Percentiles rank a stretch among this genome's conserved stretches.
Conservation (phyloP, 1,140 invertebrate species). For the Octopus sinensis region DNA sequence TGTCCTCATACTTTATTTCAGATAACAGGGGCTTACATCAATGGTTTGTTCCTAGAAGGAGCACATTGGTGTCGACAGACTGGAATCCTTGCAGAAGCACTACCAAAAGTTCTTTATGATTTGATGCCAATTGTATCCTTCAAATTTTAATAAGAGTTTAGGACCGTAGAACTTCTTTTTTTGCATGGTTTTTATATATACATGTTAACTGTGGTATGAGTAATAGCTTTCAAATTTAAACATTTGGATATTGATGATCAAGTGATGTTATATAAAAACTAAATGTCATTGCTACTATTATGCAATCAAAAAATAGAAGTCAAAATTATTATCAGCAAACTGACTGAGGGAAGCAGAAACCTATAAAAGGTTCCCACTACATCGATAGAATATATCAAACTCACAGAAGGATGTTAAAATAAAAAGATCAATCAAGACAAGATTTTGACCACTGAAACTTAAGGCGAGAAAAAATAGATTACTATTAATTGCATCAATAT, state of each 20-base stretch:
- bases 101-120: slow-evolving; percentile 54
- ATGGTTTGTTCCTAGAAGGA: slow-evolving; percentile 56
- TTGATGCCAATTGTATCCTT: slow-evolving; percentile 57
- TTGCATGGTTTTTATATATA: neutral
- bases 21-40: slow-evolving; percentile 54
- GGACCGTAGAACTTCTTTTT: neutral
- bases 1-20: slow-evolving; percentile 28
- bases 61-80: slow-evolving; percentile 50
- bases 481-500: too few species aligned
- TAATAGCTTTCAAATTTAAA: neutral
- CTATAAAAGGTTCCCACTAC: too few species aligned
- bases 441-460: too few species aligned
- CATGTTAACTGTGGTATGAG: too few species aligned
- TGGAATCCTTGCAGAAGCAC: slow-evolving; percentile 49
- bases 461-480: too few species aligned
- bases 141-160: neutral
- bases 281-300: neutral
- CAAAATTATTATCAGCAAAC: neutral
- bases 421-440: too few species aligned
- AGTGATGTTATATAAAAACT: neutral
- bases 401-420: too few species aligned
- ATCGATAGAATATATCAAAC: too few species aligned
- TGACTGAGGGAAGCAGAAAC: too few species aligned
- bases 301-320: neutral
- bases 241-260: neutral